These are phyloP conservation scores for Eledona agricola DNA, from an alignment of 2,888 invertebrate species.

Conservation along the genomic window DNA sequence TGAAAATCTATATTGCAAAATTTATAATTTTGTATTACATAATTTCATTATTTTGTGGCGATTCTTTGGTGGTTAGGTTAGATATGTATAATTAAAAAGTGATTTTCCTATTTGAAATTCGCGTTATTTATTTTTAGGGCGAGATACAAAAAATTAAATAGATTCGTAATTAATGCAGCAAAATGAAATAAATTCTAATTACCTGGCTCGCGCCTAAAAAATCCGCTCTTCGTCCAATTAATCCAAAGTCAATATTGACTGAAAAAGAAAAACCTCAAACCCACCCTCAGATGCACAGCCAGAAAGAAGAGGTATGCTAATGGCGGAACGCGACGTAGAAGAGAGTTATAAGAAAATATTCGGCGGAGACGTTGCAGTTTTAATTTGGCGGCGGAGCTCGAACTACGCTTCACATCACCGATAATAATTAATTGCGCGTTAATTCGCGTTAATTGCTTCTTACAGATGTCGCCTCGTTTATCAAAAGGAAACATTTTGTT, in stretches of 20 bases:
- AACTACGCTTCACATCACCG: conserved; percentile 38
- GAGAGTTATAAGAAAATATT: conserved; percentile 58
- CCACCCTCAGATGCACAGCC: conserved; percentile 7
- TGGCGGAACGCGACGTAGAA: conserved; percentile 52
- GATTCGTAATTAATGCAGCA: conserved; percentile 2
- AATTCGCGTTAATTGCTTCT: conserved; percentile 1
- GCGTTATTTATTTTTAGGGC: too few species aligned
- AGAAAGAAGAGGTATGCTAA: conserved; percentile 49
- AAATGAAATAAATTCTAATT: conserved; percentile 9
- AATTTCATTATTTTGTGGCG: too few species aligned
- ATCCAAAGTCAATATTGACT: conserved; percentile 1
- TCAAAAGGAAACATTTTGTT: conserved; percentile 29
- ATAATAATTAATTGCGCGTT: conserved; percentile 14
- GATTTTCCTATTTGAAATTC: too few species aligned
- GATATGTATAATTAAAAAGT: too few species aligned
- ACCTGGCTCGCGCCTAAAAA: too few species aligned
- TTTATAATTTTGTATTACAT: too few species aligned
- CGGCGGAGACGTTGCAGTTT: conserved; percentile 58
- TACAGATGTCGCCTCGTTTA: conserved; percentile 4
- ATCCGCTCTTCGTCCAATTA: background rate
- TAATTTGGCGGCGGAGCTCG: conserved; percentile 56
- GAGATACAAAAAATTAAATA: too few species aligned
- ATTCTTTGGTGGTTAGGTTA: too few species aligned
- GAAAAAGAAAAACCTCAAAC: too few species aligned
- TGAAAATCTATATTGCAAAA: too few species aligned